Evolutionary conservation across 2,888 invertebrate species (phyloP).

Genomic region (Cantharis lateralis): DNA sequence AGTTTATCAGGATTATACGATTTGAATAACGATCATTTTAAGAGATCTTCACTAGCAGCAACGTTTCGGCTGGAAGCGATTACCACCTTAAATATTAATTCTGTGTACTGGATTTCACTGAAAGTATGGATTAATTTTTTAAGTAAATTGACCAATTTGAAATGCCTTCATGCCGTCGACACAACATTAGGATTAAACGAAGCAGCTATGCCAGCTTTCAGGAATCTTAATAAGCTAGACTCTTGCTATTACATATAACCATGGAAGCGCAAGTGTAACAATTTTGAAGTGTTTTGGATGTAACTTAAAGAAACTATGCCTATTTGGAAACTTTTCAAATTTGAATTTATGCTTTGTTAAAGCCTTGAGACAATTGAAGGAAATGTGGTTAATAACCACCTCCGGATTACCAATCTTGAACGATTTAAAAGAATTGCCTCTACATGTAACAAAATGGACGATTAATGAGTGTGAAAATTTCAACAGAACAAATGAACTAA

Average conservation of each 20-base stretch:
- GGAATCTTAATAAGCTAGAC: neutral
- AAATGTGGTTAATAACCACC: neutral
- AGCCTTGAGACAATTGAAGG: neutral
- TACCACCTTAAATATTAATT: conserved; percentile 17
- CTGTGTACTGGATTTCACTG: conserved; percentile 11
- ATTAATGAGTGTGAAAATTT: neutral
- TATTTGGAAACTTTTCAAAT: neutral
- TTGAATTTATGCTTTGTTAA: neutral
- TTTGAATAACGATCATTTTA: neutral
- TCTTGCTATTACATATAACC: neutral
- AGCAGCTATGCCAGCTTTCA: neutral
- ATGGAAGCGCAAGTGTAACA: neutral
- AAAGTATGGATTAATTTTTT: neutral
- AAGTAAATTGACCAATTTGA: neutral
- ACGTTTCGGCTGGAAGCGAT: neutral
- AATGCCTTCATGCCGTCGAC: conserved; percentile 13
- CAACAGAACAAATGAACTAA: neutral
- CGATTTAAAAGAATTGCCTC: neutral
- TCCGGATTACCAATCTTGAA: too few relatives aligned
- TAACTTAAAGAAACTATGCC: neutral
- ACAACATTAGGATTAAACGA: neutral
- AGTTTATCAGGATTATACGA: neutral
- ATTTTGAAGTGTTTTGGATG: neutral
- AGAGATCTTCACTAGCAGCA: neutral
- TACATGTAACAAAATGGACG: neutral